Evolutionary conservation across 2,888 invertebrate genomes (phyloP).

Genomic region (Eupithecia insigniata): DNA sequence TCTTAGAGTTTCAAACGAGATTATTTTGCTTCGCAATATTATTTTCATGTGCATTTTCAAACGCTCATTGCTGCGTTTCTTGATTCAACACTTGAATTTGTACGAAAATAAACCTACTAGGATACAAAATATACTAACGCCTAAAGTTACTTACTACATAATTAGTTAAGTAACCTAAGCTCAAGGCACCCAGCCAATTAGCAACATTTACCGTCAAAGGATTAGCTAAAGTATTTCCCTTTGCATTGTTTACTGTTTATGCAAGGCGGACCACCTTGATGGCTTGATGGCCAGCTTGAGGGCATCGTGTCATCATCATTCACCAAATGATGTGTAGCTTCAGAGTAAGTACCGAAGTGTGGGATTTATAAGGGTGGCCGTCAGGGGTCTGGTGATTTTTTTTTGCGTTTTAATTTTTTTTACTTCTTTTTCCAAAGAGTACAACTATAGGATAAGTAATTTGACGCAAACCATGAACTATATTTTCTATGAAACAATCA

Average conservation of each 20-base stretch:
- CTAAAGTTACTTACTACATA: neutral
- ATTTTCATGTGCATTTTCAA: neutral
- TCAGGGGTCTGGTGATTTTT: too few relatives aligned
- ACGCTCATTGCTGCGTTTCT: neutral
- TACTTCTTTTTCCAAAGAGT: too few relatives aligned
- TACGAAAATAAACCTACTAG: neutral
- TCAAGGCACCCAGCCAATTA: slow-evolving; percentile 10
- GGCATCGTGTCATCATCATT: neutral
- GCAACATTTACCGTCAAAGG: slow-evolving; percentile 15
- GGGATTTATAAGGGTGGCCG: too few relatives aligned
- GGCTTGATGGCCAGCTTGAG: neutral
- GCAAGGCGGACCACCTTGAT: neutral
- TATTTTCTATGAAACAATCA: too few relatives aligned
- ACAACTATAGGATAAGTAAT: too few relatives aligned
- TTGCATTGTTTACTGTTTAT: neutral
- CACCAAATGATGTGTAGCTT: neutral
- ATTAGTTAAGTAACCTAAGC: slow-evolving; percentile 10
- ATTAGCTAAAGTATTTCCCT: slow-evolving; percentile 5
- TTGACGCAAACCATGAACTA: too few relatives aligned
- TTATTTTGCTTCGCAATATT: neutral
- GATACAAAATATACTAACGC: neutral
- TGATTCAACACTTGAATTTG: too few relatives aligned
- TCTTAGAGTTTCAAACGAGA: neutral
- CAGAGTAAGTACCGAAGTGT: too few relatives aligned
- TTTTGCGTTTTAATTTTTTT: too few relatives aligned